Conservation (phyloP, 2,113 vertebrate species). For the Danionella cerebrum region DNA sequence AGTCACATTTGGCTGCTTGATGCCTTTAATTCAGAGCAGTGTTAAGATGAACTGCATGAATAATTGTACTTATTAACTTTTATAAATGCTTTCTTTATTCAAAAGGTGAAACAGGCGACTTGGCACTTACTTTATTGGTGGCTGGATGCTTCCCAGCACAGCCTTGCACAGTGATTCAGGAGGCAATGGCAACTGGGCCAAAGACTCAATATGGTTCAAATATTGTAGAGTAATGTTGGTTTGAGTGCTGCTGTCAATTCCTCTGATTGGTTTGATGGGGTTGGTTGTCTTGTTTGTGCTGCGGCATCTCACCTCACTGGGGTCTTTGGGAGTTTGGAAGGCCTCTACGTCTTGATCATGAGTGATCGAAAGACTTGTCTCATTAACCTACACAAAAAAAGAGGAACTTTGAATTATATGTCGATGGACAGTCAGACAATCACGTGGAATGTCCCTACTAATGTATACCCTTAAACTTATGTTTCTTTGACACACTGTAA, state of each 20-base stretch:
- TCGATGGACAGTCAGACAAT: too few relatives aligned
- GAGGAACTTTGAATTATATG: background rate
- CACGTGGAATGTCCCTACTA: too few relatives aligned
- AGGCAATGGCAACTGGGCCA: slow-evolving; percentile 70
- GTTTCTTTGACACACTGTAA: too few relatives aligned
- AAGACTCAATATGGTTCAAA: slow-evolving; percentile 83
- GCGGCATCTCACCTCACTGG: slow-evolving; percentile 84
- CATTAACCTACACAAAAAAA: slow-evolving; percentile 75
- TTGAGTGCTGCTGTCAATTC: slow-evolving; percentile 80
- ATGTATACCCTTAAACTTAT: too few relatives aligned
- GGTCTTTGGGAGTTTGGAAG: slow-evolving; percentile 84
- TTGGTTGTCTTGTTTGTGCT: slow-evolving; percentile 60
- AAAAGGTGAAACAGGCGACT: background rate
- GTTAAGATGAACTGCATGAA: background rate
- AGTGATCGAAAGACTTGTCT: slow-evolving; percentile 84
- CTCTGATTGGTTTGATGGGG: slow-evolving; percentile 48
- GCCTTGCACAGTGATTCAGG: slow-evolving; percentile 50
- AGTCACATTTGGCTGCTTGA: slow-evolving; percentile 68
- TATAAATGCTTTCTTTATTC: background rate
- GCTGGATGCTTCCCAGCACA: slow-evolving; percentile 73
- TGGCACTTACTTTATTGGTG: slow-evolving; percentile 81
- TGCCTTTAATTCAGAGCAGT: slow-evolving; percentile 59
- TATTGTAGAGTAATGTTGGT: slow-evolving; percentile 89
- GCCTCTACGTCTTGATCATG: slow-evolving; percentile 93
- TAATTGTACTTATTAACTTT: too few relatives aligned